A percentile compares a stretch with the other conserved stretches of the same genome.
phyloP scores from a whole-genome alignment of 2,888 invertebrate genomes.

The Pollenia angustigena region DNA sequence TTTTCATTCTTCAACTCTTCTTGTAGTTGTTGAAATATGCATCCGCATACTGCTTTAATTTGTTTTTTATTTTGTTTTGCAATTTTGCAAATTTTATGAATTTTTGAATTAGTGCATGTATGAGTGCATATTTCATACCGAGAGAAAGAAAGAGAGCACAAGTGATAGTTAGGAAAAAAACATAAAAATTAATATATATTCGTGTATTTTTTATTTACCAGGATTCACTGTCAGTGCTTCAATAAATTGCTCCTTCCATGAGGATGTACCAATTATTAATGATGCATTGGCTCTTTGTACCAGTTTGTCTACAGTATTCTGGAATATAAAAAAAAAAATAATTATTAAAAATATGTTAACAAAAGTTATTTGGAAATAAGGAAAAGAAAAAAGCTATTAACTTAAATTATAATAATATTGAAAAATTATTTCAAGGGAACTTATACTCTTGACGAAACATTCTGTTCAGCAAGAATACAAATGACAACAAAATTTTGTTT shows the following conservation, averaged over 20 bases:
- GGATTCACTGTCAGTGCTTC: constrained; percentile 98
- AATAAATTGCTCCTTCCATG: constrained; percentile 99
- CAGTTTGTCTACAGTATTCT: constrained; percentile 99
- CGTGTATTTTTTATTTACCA: constrained; percentile 85
- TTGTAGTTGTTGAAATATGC: constrained; percentile 24
- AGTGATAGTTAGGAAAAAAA: background rate
- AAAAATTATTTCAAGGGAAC: too few relatives aligned
- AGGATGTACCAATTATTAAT: constrained; percentile 96
- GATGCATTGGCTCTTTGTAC: constrained; percentile 98
- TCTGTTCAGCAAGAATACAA: too few relatives aligned
- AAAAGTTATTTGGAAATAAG: background rate
- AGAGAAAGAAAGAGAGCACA: background rate
- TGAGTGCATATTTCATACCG: background rate
- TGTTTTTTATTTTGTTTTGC: background rate
- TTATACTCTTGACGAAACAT: too few relatives aligned
- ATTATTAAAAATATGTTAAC: background rate
- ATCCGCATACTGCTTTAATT: background rate
- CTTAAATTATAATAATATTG: too few relatives aligned
- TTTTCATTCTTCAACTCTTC: constrained; percentile 1
- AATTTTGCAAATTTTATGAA: background rate
- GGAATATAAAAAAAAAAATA: constrained; percentile 79
- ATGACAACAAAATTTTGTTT: too few relatives aligned
- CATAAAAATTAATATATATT: constrained; percentile 4
- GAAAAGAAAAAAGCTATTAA: too few relatives aligned
- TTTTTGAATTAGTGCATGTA: background rate